Base-by-base conservation (phyloP, 2,888 invertebrate genomes). In the Crocallis elinguaria region DNA sequence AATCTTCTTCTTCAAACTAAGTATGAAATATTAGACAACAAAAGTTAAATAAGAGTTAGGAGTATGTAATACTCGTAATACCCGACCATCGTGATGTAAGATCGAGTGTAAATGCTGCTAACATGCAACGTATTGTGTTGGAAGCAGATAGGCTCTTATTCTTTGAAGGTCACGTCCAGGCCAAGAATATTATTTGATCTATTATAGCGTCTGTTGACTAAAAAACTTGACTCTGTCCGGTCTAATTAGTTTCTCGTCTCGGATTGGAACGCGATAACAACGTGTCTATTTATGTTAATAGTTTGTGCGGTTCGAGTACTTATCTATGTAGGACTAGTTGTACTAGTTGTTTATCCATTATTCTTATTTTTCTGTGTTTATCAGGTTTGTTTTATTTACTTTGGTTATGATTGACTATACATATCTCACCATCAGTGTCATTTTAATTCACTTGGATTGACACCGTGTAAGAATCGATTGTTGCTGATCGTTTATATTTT, bases 201-300 rank as follows among this genome's bases (percentile, higher is more conserved):
- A 21, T 43, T 43, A 43, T 30, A 17, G 43, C 35, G 36, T 29
- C 38, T 46, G 27, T 27, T 12, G 7, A 41, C 37, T 45, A 14
- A 49, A 49, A 49, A 61, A 53, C 58, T 50, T 14, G 58, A 42
- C 58, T 57, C 41, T 51, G 36, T 45, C 37, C 30, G 37, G 29
- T 43, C 51, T 48, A 51, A 53, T 57, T 53, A 39, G 43, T 49
- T 53, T 29, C 16, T 43, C 53, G 53, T 25, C 50, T 52, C 44
- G 41, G 42, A 52, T 42, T 50, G 45, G 53, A 19, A 11, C 36
- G 30, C 12, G 9, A 48, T 49, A 49, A 49, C 50, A 57, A 46
- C 33, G 25, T 12, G 27, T 30, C 23, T 43, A 37, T 50, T 21
- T 11, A 36, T 36, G 23, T 29, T 37, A 30, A 27, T 42, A 36